Evolutionary conservation across 2,113 vertebrate species (phyloP), one percentile per base, ranked within the genome.

Genomic region (Pollimyrus isidori): DNA sequence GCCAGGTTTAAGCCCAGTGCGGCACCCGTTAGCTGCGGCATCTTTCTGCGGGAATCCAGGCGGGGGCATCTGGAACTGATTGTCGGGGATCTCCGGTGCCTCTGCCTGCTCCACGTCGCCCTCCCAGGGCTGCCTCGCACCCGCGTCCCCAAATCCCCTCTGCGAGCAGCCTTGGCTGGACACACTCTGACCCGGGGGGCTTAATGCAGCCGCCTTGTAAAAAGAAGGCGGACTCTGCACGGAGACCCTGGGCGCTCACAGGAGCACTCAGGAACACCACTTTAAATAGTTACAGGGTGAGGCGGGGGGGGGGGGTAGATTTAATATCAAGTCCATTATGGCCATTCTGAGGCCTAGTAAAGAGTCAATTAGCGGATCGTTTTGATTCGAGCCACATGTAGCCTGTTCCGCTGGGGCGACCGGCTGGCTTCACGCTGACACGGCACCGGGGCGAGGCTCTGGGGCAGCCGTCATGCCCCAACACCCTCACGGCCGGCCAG

Each of bases 301-400:
- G 96, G 97, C 93, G 96, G 90, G 90, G 95, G 93, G 90, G 90
- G 95, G 93, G 91, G 91, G 89, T 42, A 95, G 97, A 97, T 98
- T 98, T 98, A 98, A 98, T 98, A 98, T 98, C 97, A 97, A 97
- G 96, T 98, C 97, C 97, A 98, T 99, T 98, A 98, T 94, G 94
- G 96, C 94, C 95, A 96, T 95, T 97, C 96, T 96, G 94, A 94
- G 96, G 96, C 95, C 97, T 97, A 97, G 97, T 99, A 99, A 99
- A 99, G 97, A 98, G 97, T 98, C 97, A 98, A 98, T 98, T 98
- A 99, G 96, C 94, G 97, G 96, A 97, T 97, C 92, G 95, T 97
- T 97, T 95, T 99, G 97, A 99, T 99, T 97, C 94, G 96, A 98
- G 97, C 97, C 98, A 99, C 97, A 99, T 99, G 98, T 96, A 91